A percentile compares a stretch with the other conserved stretches of the same genome.
Conservation (phyloP, 2,797 vertebrate species). For the Hirundo rustica region DNA sequence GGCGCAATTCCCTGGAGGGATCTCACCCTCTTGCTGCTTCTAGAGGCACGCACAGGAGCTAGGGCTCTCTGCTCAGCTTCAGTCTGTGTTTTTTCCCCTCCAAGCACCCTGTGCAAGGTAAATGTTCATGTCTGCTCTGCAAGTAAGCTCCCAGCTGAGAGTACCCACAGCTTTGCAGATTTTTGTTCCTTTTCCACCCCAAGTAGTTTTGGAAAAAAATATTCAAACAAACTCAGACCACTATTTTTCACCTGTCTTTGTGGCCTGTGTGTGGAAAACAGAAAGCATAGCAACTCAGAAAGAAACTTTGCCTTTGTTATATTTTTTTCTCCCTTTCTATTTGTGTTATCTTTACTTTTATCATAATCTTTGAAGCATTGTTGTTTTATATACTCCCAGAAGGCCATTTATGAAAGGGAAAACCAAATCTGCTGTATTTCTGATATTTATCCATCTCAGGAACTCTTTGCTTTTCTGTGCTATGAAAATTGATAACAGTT, state of each 20-base stretch:
- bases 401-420: neutral
- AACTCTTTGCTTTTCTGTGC: neutral
- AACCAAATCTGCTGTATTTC: neutral
- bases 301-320: neutral
- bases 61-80: neutral
- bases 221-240: neutral
- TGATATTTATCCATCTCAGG: neutral
- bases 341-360: slow-evolving; percentile 8
- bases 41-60: neutral
- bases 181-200: neutral
- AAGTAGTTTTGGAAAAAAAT: neutral
- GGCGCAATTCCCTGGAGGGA: neutral
- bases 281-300: neutral
- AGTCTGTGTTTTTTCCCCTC: accelerated
- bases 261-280: neutral
- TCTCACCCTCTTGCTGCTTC: neutral
- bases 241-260: neutral
- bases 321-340: neutral
- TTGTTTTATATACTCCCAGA: slow-evolving; percentile 8
- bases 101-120: neutral
- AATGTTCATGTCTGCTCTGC: neutral
- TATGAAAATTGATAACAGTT: slow-evolving; percentile 17
- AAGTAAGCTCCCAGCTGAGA: neutral
- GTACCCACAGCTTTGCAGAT: neutral
- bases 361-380: neutral